Evolutionary conservation across 1,140 invertebrate species (phyloP), one percentile per base, ranked within the genome.

Genomic region (Drosophila insularis): DNA sequence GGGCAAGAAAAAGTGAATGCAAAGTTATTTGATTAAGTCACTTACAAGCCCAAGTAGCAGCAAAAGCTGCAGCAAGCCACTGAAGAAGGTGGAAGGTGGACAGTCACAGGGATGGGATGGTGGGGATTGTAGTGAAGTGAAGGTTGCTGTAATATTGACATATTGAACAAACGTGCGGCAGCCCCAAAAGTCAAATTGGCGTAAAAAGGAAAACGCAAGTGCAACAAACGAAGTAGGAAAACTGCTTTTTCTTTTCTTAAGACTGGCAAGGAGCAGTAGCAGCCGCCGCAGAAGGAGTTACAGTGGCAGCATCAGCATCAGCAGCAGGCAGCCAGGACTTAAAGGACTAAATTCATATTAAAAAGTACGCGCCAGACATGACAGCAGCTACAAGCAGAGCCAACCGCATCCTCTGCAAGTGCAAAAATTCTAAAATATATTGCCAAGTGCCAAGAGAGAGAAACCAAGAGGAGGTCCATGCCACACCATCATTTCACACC

Each of bases 271-370:
- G 11, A 31, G 61, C 17, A 54, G 35, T 7, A 56, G 58, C 58
- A 63, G 31, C n/a, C n/a, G n/a, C n/a, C n/a, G n/a, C 55, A 69
- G 71, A 35, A 35, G 32, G 8, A 35, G 32, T 13, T 4, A 13
- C 35, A 13, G 35, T 37, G 35, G 35, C 35, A 37, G n/a, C 5
- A 31, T 55, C 31, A 59, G 35, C n/a, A 27, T 5, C 27, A 56
- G 58, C 65, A 69, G 31, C 60, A 69, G 71, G 39, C 68, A 78
- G 69, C 17, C 40, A 58, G 56, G 82, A 89, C 82, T 87, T 84
- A 89, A 87, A 89, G 84, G 80, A 87, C 82, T 87, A 89, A 87
- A 87, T 89, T 87, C 82, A 89, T 87, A 87, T 87, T 87, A 87
- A 87, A 63, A 87, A 87, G 84, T 82, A 78, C 80, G 84, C 73